Base-by-base conservation (phyloP, 2,888 invertebrate species). In the Rhaphigaster nebulosa region DNA sequence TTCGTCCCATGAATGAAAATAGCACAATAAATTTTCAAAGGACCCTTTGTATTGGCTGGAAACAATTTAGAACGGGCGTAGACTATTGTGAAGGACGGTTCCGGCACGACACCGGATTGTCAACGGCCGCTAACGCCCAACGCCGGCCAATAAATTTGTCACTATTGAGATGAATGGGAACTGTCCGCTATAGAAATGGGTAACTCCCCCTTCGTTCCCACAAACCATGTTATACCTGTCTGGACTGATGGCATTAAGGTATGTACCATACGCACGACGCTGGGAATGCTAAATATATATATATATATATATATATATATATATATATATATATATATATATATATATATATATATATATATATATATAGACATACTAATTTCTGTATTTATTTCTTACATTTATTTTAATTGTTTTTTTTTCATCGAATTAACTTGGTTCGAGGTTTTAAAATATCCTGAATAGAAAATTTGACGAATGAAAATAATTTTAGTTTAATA, bases 1-100 rank as follows among this genome's bases (percentile, higher is more conserved):
- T 76, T 76, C 20, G 20, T 8, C 70, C 70, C 70, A 76, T 76
- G 70, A 76, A 76, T 76, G 70, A 76, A 76, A 76, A 20, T 76
- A 76, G 70, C 20, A 38, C 70, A 38, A 76, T 38, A 76, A 34
- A 76, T 20, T 76, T 23, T 34, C 5, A 76, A 76, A 20, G 70
- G 38, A 38, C 12, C 70, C 23, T 38, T 76, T 76, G 70, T 76
- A 76, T 76, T 4, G 34, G 70, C 1, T 34, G 34, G 70, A 76
- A 38, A 76, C 70, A 76, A 76, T 38, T 70, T 70, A 70, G 70
- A 6, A 70, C 12, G 70, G 70, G 38, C 34, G 38, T 34, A 76
- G 34, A 76, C 20, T 38, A 76, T 76, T 76, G 70, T 76, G 70
- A 70, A 18, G 34, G 70, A 70, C 6, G 18, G 70, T 70, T 70